These are phyloP conservation scores for Andrena praecox DNA, from an alignment of 2,888 invertebrate species.

Conservation along the genomic window DNA sequence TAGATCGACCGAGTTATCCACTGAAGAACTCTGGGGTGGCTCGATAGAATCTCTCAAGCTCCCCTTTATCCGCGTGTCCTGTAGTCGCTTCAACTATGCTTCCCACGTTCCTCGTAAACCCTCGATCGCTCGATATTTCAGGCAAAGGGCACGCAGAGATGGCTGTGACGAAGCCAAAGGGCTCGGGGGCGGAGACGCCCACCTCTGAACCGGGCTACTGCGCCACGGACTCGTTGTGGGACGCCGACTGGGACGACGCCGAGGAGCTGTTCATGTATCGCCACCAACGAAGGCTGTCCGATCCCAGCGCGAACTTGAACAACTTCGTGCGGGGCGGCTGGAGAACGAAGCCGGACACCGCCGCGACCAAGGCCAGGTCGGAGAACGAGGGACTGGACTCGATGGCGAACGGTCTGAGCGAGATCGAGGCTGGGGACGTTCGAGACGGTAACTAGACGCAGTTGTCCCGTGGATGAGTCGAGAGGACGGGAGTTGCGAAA, in stretches of 20 bases:
- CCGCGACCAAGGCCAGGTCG: conserved; percentile 90
- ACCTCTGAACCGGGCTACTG: conserved; percentile 95
- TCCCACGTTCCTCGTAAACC: no score
- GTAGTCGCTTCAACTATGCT: no score
- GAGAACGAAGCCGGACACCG: conserved; percentile 88
- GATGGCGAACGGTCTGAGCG: conserved; percentile 93
- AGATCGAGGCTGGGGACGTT: conserved; percentile 97
- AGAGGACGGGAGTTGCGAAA: background rate
- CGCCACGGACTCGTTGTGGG: conserved; percentile 93
- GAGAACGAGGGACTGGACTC: conserved; percentile 97
- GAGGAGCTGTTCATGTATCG: conserved; percentile 94
- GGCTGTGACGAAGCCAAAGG: conserved; percentile 97
- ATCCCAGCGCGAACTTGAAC: conserved; percentile 96
- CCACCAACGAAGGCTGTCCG: conserved; percentile 94
- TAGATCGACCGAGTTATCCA: background rate
- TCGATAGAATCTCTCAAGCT: no score
- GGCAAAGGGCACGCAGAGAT: conserved; percentile 98
- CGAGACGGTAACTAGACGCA: conserved; percentile 90
- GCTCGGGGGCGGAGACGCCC: conserved; percentile 97
- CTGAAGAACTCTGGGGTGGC: no score
- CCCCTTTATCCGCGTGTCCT: no score
- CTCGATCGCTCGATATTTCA: conserved; percentile 40
- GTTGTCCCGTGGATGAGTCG: conserved; percentile 9
- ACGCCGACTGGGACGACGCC: conserved; percentile 95
- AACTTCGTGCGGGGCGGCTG: conserved; percentile 94